Evolutionary conservation across 2,113 vertebrate species (phyloP).

Genomic region (Thryonomys swinderianus): DNA sequence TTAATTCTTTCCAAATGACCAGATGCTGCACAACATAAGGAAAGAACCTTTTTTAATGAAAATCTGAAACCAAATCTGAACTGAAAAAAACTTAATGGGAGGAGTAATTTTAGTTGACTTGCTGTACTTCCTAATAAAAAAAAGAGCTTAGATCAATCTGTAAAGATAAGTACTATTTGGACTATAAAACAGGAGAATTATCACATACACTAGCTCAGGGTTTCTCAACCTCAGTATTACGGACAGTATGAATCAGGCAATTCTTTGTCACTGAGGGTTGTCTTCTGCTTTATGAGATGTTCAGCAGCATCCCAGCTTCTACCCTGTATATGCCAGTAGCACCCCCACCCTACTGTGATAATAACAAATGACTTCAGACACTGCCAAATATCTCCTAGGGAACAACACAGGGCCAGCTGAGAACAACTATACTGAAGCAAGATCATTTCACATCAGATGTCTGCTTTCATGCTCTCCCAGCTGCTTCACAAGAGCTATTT

Average conservation of each 20-base stretch:
- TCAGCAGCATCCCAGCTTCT: background rate
- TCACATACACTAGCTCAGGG: background rate
- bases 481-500: slow-evolving; percentile 61
- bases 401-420: background rate
- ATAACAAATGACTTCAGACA: slow-evolving; percentile 55
- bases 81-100: slow-evolving; percentile 44
- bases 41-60: slow-evolving; percentile 35
- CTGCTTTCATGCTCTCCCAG: slow-evolving; percentile 33
- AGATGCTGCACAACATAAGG: background rate
- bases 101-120: background rate
- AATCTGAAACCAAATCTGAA: slow-evolving; percentile 59
- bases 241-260: background rate
- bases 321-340: background rate
- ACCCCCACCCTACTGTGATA: background rate
- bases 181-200: slow-evolving; percentile 21
- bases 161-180: background rate
- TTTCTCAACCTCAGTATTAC: background rate
- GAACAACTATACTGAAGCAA: slow-evolving; percentile 32
- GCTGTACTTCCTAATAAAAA: slow-evolving; percentile 6
- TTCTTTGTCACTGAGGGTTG: background rate
- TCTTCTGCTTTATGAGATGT: background rate
- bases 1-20: slow-evolving; percentile 54
- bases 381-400: background rate
- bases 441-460: slow-evolving; percentile 59
- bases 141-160: background rate